Base-by-base conservation (phyloP, 2,113 vertebrate genomes). In the Tringa solitaria region DNA sequence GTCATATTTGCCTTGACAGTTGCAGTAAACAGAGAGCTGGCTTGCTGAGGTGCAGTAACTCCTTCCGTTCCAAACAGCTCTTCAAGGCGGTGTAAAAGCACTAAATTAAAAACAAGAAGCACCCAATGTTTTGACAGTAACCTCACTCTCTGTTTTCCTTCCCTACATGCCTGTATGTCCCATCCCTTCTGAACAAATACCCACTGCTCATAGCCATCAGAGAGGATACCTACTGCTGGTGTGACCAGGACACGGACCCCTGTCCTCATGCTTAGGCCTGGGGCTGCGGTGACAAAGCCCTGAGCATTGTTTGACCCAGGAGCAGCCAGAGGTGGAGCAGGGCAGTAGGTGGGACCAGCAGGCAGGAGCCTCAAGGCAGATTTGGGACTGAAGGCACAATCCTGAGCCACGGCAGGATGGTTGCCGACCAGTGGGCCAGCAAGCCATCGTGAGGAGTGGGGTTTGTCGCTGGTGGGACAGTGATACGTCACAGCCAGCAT, bases 371-470 rank as follows among this genome's bases (percentile, higher is more conserved):
- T 87, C 24, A 37, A 83, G 51, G 32, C 30, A 88, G 12, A 41
- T 63, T 45, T 87, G 32, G 30, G 33, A 33, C 32, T 39, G 33
- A 93, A 92, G 57, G 33, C 18, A 16, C 17, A n/a, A 5, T 13
- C 32, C 43, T 67, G 50, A 92, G 33, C 28, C 41, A 12, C 0
- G 5, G 8, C 27, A 77, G 45, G 43, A 43, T 1, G 7, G 35
- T 59, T 3, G 7, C 37, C 32, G 48, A 35, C 13, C 0, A 0
- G 28, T 32, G 8, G n/a, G 23, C 16, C 51, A 59, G 22, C 12
- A 46, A 68, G 20, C 16, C 9, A 3, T 10, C 57, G 2, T 10
- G 61, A 27, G 13, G 13, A 22, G 22, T 3, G 2, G 32, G 5
- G 4, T 24, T 75, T 73, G 48, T 81, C 59, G 24, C 37, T 59